These are phyloP conservation scores for Pegoplata infirma DNA, from an alignment of 2,888 invertebrate species.

Conservation along the genomic window DNA sequence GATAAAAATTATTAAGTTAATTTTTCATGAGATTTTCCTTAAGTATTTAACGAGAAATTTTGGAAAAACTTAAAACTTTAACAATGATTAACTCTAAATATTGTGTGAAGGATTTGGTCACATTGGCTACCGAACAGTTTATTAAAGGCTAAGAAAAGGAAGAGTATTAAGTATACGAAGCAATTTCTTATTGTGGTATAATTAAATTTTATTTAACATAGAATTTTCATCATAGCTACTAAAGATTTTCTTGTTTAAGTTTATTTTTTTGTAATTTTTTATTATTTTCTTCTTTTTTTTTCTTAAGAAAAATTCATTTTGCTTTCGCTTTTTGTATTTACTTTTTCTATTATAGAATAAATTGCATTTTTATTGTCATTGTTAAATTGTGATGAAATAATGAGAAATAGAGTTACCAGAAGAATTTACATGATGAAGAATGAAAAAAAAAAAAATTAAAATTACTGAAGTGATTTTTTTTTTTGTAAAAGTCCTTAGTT, in stretches of 20 bases:
- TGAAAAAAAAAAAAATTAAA: too few species aligned
- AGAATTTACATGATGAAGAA: too few species aligned
- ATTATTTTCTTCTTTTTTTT: neutral
- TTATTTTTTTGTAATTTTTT: neutral
- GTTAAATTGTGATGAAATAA: too few species aligned
- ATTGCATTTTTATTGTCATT: conserved; percentile 1
- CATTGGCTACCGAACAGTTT: too few species aligned
- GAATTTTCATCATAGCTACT: conserved; percentile 19
- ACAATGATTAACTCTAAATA: too few species aligned
- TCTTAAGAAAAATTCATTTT: neutral
- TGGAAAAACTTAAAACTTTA: too few species aligned
- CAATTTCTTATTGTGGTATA: conserved; percentile 24
- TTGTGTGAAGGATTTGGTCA: too few species aligned
- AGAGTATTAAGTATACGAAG: neutral
- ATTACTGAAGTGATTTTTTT: too few species aligned
- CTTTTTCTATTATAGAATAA: neutral
- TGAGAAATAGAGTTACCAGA: neutral
- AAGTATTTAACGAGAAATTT: too few species aligned
- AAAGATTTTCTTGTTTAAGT: conserved; percentile 13
- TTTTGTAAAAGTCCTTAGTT: too few species aligned
- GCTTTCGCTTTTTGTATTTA: neutral
- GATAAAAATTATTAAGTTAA: too few species aligned
- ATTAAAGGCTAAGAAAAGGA: conserved; percentile 1
- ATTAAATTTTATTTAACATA: conserved; percentile 47
- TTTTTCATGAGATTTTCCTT: too few species aligned